Base-by-base conservation (phyloP, 2,888 invertebrate genomes). In the Eumerus sabulonum region DNA sequence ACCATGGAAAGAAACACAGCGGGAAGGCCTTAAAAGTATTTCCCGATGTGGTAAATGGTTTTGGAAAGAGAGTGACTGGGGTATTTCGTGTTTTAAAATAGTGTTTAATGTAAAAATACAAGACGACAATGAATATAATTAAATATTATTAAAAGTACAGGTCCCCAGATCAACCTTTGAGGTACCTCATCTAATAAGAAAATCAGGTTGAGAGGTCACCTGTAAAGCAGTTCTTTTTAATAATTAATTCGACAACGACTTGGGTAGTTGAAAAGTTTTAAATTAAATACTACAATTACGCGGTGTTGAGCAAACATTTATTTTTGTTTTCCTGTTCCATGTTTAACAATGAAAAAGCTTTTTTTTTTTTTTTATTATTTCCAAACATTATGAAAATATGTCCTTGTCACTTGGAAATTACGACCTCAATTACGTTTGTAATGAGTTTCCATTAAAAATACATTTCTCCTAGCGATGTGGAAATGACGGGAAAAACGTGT, bases 351-450 rank as follows among this genome's bases (percentile, higher is more conserved):
- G 56, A 66, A 71, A 76, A 62, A 66, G 13, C 40, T 56, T 56
- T 47, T 64, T 66, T 59, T 40, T 72, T 56, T 48, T 56, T 56
- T 47, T 64, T 66, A 53, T 40, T 72, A 51, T 48, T 35, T 60
- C 60, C 67, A 74, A 47, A 54, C 64, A n/a, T 64, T 64, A 57
- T 57, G 18, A 35, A 77, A 67, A 72, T 73, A 68, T 79, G 73
- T 79, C 77, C 73, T 73, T 73, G 77, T 73, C 77, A 79, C 73
- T 73, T 79, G 73, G 67, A 79, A 79, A 64, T 73, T 79, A 79
- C 73, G 77, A 68, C 73, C 63, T 59, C 77, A 73, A 79, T 79
- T 79, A 79, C 73, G 66, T 51, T 17, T 59, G 67, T 79, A 79
- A 79, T 73, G 73, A 50, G 68, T 38, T 44, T 48, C 38, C 67